phyloP scores from a whole-genome alignment of 37 sponge, comb jelly and placozoan genomes.

The Crambe crambe region DNA sequence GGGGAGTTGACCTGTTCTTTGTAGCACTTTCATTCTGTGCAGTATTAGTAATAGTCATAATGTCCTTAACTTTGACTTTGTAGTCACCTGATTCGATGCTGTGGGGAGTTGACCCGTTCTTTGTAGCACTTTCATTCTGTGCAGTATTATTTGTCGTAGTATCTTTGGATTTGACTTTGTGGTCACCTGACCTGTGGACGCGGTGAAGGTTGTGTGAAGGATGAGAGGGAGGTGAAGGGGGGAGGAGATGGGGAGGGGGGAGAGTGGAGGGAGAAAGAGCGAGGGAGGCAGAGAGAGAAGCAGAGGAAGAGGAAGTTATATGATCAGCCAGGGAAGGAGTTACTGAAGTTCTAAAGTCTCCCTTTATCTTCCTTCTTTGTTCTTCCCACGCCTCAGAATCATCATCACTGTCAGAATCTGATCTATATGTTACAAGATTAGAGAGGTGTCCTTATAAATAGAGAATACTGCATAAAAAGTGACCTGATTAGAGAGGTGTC shows the following conservation, averaged over 20 bases:
- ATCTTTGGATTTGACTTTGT: background rate
- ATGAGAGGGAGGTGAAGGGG: background rate
- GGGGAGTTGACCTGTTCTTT: background rate
- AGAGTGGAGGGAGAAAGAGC: background rate
- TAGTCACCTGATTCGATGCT: background rate
- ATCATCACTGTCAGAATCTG: slow-evolving; percentile 38
- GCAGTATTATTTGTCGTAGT: background rate
- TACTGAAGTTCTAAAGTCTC: background rate
- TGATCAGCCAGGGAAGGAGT: background rate
- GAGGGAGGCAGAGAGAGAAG: background rate
- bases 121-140: background rate
- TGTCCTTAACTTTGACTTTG: background rate
- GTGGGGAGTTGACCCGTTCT: background rate
- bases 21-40: background rate
- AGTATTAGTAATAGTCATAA: background rate
- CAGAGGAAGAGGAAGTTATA: background rate
- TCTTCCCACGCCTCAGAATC: slow-evolving; percentile 22
- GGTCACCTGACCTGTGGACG: background rate
- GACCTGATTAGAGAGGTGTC: too few relatives aligned
- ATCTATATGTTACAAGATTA: too few relatives aligned
- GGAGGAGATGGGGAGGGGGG: background rate
- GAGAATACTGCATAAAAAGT: too few relatives aligned
- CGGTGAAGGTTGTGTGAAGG: background rate
- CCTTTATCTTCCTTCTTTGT: slow-evolving; percentile 19
- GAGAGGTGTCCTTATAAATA: too few relatives aligned